Conservation (phyloP, 1,140 invertebrate species). For the Heliconius congener region DNA sequence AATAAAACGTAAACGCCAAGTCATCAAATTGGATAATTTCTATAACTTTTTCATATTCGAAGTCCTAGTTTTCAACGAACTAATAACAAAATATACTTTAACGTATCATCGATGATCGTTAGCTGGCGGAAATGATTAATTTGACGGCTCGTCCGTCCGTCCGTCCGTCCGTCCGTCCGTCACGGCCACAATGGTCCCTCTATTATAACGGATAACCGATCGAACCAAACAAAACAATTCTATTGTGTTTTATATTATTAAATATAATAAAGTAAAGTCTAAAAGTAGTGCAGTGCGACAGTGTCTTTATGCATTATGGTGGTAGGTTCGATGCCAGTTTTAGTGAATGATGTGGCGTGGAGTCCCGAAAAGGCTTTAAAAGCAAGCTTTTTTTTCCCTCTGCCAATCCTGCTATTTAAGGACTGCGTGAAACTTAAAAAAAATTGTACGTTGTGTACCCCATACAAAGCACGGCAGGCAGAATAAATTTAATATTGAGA, state of each 20-base stretch:
- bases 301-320: not conserved
- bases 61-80: not conserved
- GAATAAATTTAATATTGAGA: no score
- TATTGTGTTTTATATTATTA: not conserved
- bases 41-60: not conserved
- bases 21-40: no score
- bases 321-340: not conserved
- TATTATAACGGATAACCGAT: constrained; percentile 1
- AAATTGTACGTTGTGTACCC: no score
- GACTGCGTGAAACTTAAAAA: no score
- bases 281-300: not conserved
- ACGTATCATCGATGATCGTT: constrained; percentile 11
- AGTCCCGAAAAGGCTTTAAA: no score
- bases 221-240: constrained; percentile 19
- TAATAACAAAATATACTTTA: constrained; percentile 1
- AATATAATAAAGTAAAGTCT: not conserved
- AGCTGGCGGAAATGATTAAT: constrained; percentile 21
- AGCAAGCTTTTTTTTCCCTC: no score
- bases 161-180: constrained; percentile 17
- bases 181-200: constrained; percentile 6
- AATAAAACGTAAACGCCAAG: no score
- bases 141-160: constrained; percentile 4
- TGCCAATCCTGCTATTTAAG: no score
- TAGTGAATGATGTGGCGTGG: no score
- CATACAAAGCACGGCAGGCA: no score